Percentiles rank a stretch among this genome's conserved stretches.
Evolutionary conservation across 2,113 vertebrate genomes (phyloP).

Genomic region (Urocynchramus pylzowi): DNA sequence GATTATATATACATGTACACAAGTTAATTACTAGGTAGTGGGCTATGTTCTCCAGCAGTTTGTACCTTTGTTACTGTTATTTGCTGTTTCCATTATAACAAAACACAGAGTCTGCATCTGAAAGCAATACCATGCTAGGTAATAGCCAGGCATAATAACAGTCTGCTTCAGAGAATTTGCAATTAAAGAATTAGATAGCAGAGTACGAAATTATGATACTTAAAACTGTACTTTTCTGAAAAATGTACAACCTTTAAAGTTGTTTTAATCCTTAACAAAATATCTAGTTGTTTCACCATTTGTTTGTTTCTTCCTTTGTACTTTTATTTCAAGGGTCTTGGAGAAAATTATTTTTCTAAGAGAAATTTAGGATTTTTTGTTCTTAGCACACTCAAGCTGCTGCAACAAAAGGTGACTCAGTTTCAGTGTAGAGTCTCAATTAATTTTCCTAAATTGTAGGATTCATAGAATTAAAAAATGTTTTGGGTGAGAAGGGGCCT

Average conservation of each 20-base stretch:
- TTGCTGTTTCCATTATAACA: background rate
- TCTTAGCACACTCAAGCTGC: background rate
- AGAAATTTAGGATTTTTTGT: background rate
- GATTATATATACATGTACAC: background rate
- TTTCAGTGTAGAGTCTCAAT: background rate
- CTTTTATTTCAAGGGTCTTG: background rate
- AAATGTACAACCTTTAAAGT: background rate
- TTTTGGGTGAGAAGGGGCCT: background rate
- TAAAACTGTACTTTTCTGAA: background rate
- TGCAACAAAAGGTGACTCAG: background rate
- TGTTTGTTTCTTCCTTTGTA: background rate
- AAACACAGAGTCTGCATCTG: background rate
- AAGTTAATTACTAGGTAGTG: background rate
- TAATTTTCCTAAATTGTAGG: background rate
- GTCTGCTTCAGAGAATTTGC: background rate
- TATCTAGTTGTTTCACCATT: background rate
- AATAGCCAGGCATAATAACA: background rate
- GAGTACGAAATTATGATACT: conserved; percentile 1
- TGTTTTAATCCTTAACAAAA: background rate
- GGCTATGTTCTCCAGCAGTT: background rate
- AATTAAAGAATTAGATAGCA: conserved; percentile 14
- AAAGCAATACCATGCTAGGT: background rate
- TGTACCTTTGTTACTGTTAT: background rate
- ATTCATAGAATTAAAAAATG: background rate
- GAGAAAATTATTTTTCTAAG: background rate